A percentile compares a stretch with the other conserved stretches of the same genome.
Conservation (phyloP, 2,888 invertebrate species). For the Coelinius sp. region DNA sequence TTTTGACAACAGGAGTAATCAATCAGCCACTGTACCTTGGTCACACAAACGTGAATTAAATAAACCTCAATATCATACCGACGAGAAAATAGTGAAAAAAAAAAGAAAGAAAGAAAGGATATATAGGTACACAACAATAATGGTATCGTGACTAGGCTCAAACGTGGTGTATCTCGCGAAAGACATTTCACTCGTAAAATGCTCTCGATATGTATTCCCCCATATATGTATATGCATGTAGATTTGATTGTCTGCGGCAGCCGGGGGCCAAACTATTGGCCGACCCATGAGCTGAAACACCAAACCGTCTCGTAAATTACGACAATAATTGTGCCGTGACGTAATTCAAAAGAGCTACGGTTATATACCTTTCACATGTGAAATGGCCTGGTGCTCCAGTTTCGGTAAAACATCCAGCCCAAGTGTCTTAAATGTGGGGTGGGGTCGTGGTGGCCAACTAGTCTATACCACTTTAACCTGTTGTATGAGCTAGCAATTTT, state of each 20-base stretch:
- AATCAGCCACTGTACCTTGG: background rate
- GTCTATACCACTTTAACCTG: constrained; percentile 40
- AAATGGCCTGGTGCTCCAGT: constrained; percentile 62
- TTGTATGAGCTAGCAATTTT: background rate
- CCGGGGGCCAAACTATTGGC: constrained; percentile 56
- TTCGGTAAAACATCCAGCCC: constrained; percentile 62
- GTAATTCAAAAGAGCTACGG: constrained; percentile 46
- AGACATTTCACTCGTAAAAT: constrained; percentile 55
- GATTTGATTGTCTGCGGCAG: background rate
- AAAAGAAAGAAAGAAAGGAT: background rate
- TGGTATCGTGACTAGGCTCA: constrained; percentile 54
- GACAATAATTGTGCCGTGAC: constrained; percentile 59
- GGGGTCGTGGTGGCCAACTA: constrained; percentile 53
- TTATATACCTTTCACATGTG: constrained; percentile 65
- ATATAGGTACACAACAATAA: background rate
- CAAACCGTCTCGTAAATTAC: constrained; percentile 47
- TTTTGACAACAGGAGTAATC: background rate
- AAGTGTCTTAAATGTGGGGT: constrained; percentile 45
- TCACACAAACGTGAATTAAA: background rate
- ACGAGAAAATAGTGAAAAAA: background rate
- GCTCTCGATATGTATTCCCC: background rate
- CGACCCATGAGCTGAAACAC: constrained; percentile 37
- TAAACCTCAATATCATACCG: background rate
- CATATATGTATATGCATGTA: background rate
- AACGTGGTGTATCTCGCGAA: constrained; percentile 43